Base-by-base conservation (phyloP, 2,888 invertebrate species). In the Zaprionus obscuricornis region DNA sequence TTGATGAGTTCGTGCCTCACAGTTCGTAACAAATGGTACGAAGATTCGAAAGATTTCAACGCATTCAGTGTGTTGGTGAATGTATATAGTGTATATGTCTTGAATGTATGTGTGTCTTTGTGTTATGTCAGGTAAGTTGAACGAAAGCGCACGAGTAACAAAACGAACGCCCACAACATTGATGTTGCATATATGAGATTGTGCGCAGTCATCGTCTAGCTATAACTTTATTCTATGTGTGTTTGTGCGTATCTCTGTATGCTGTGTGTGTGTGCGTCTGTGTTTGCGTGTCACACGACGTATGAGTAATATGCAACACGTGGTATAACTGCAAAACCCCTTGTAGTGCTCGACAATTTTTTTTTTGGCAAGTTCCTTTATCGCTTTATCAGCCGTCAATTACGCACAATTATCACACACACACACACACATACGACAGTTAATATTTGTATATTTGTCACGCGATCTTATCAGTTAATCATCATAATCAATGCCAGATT, bases 31-130 rank as follows among this genome's bases (percentile, higher is more conserved):
- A 31, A 60, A 49, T 29, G 55, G 45, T 57, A 57, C 81, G 77
- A 81, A 65, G 70, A 84, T 79, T 83, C 86, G 39, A 78, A 78
- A 85, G 85, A 78, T 85, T 78, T 85, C 84, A 85, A 83, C 63
- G 79, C 42, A 34, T 43, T 42, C 67, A 33, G 39, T 51, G 54
- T 33, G 46, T 14, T 36, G 20, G 20, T n/a, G n/a, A n/a, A n/a
- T n/a, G n/a, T n/a, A n/a, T n/a, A n/a, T n/a, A 43, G 18, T 33
- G 37, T 18, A 14, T n/a, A n/a, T n/a, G 31, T 11, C 27, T 33
- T 42, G 16, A 24, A 14, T 52, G 34, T 34, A 11, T 17, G 31
- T 31, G 17, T 40, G 24, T 36, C 13, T 27, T 16, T 36, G 13
- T 62, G 29, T 55, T 40, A 8, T 33, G 14, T 49, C 55, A 74